Evolutionary conservation across 1,140 invertebrate species (phyloP), one percentile per base, ranked within the genome.

Genomic region (Venturia canescens): DNA sequence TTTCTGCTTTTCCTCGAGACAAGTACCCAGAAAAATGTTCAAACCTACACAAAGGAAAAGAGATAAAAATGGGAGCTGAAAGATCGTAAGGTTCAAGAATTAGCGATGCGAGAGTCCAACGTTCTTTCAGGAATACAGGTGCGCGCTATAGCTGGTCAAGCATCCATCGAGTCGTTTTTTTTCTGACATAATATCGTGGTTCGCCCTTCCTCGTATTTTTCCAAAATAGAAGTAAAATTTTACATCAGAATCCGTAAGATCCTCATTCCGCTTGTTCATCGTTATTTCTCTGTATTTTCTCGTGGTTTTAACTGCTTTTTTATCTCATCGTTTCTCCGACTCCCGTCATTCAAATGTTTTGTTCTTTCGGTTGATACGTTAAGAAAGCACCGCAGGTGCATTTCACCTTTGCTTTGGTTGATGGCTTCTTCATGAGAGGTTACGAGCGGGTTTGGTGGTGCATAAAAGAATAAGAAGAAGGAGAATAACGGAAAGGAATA

Each of bases 71-170:
- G 38, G 13, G 13, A 0, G 38, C 5, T 11, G 38, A 44, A 44
- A 13, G 38, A 44, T 4, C 38, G 67, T 60, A 67, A 44, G 53
- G 53, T 78, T 83, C 79, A 69, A 76, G 83, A 83, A 83, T 84
- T 86, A 84, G 83, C 81, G 83, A 79, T 84, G 83, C 84, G 80
- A 38, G 38, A n/a, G 11, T 50, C 38, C n/a, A 16, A 38, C 70
- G 26, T 72, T 72, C 70, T 26, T 26, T 1, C 44, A 26, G 29
- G 44, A 26, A 44, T n/a, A n/a, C n/a, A n/a, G n/a, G n/a, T n/a
- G n/a, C n/a, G n/a, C n/a, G n/a, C n/a, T n/a, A n/a, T n/a, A n/a
- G n/a, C n/a, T n/a, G n/a, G n/a, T n/a, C n/a, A n/a, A n/a, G n/a
- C n/a, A n/a, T n/a, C n/a, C n/a, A n/a, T n/a, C n/a, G n/a, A n/a